Evolutionary conservation across 1,140 invertebrate genomes (phyloP), one percentile per base, ranked within the genome.

Genomic region (Monochamus saltuarius): DNA sequence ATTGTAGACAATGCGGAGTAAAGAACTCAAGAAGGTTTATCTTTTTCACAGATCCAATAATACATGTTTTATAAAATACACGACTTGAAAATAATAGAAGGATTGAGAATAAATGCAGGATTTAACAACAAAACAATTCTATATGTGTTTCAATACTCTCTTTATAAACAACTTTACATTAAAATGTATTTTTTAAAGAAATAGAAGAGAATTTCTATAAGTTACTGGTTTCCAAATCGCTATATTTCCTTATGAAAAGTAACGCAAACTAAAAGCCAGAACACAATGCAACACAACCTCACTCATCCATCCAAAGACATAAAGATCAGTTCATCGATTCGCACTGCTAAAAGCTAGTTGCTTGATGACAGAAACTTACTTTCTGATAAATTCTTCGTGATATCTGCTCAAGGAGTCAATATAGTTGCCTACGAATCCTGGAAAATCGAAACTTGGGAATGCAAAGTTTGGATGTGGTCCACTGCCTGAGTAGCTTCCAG

Each of bases 381-480:
- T 40, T 9, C 50, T 57, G 39, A 63, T 47, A 43, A 69, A 61
- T 47, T 71, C 58, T 39, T 66, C 49, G 43, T 67, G 59, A 52
- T 67, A 62, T 39, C 61, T 67, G 45, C 61, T 65, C 22, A 71
- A 46, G 16, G 54, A 49, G 1, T 67, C 52, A 13, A 68, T 53
- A 22, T 66, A 68, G 17, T 63, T 57, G 13, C 34, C 42, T n/a
- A 68, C 59, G 19, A 68, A 65, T 43, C 57, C 59, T 8, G 58
- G 59, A 53, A 71, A 71, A 52, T 71, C 62, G 43, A 65, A 68
- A 49, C 54, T 47, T 29, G 67, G 64, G 36, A 67, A 53, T 36
- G 59, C 55, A 13, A 58, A 13, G 38, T 46, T 45, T 22, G 38
- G 29, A 40, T 22, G 38, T 10, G 36, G 22, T 7, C 19, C 62